phyloP scores from a whole-genome alignment of 2,113 vertebrate species.

The Noctilio leporinus region DNA sequence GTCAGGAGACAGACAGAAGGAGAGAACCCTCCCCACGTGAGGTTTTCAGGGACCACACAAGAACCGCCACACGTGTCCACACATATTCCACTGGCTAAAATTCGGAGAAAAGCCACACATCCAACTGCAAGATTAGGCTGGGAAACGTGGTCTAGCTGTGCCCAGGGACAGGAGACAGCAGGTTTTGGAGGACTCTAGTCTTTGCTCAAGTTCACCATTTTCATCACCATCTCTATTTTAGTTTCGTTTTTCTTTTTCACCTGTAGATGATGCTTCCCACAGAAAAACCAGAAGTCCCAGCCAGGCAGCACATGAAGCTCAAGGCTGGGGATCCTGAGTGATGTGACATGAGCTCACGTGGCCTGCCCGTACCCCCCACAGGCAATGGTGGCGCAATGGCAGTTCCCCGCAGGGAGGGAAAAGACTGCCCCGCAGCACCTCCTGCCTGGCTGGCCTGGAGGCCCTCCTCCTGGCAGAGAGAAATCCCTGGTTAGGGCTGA shows the following conservation, averaged over 20 bases:
- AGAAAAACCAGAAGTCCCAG: not conserved
- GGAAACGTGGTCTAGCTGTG: too few relatives aligned
- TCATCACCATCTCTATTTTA: not conserved
- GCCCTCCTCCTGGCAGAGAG: fast-evolving
- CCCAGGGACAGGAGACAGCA: not conserved
- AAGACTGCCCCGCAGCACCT: fast-evolving
- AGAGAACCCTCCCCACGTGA: fast-evolving
- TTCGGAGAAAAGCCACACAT: not conserved
- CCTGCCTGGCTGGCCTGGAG: not conserved
- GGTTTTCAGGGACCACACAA: fast-evolving
- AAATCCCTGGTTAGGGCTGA: too few relatives aligned
- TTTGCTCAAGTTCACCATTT: not conserved
- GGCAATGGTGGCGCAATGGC: not conserved
- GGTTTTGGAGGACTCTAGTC: not conserved
- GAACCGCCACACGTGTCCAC: not conserved
- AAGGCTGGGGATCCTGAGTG: not conserved
- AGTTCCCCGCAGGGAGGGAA: not conserved
- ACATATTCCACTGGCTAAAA: not conserved
- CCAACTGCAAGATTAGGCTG: not conserved
- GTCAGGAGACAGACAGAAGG: not conserved
- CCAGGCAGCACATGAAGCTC: not conserved
- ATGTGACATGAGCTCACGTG: not conserved
- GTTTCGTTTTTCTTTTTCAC: not conserved
- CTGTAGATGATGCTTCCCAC: not conserved
- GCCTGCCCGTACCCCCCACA: not conserved